Evolutionary conservation across 2,888 invertebrate genomes (phyloP).

Genomic region (Macrophya annulata): DNA sequence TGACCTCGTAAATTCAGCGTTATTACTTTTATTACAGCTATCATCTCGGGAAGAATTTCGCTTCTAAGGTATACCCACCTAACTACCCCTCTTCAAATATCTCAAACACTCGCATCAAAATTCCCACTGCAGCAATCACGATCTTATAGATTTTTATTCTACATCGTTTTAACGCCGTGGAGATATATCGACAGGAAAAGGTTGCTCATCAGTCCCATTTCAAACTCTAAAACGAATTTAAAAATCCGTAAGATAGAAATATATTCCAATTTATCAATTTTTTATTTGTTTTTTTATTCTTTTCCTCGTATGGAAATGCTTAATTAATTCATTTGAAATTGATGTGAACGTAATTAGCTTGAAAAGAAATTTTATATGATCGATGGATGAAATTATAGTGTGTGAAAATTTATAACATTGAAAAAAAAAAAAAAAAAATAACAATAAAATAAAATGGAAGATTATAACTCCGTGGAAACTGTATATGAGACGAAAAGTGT

Average conservation of each 20-base stretch:
- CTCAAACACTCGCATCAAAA: neutral
- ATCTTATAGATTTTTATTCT: neutral
- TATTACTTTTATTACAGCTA: slow-evolving; percentile 67
- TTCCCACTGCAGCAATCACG: neutral
- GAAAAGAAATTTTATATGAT: neutral
- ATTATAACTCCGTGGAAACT: neutral
- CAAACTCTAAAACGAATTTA: neutral
- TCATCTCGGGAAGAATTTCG: slow-evolving; percentile 6
- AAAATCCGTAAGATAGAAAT: neutral
- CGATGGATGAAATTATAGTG: neutral
- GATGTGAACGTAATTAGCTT: neutral
- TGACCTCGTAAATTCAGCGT: slow-evolving; percentile 70
- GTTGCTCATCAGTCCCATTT: neutral
- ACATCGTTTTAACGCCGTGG: neutral
- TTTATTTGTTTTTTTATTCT: no score
- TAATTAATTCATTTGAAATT: neutral
- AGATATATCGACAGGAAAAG: neutral
- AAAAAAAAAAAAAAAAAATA: neutral
- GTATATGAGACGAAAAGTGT: neutral
- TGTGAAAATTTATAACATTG: no score
- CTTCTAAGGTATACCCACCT: neutral
- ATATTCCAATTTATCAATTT: neutral
- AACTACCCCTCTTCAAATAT: neutral
- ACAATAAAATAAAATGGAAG: neutral
- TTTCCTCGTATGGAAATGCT: no score